phyloP scores from a whole-genome alignment of 2,113 vertebrate species.

The Barnardius zonarius region DNA sequence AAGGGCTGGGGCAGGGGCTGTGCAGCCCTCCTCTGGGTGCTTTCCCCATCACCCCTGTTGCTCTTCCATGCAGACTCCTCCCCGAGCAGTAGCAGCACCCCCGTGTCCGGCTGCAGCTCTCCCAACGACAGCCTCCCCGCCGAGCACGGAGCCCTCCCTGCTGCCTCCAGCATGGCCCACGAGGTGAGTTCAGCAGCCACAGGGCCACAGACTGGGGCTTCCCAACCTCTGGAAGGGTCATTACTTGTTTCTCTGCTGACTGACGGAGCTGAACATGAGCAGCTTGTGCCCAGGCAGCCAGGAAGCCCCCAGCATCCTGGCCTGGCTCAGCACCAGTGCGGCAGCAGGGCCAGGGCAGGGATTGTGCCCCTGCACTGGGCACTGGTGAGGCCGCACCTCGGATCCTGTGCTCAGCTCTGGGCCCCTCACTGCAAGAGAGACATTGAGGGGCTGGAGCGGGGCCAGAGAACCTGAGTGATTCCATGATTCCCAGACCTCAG shows the following conservation, averaged over 20 bases:
- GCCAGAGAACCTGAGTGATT: too few species aligned
- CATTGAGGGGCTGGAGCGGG: too few species aligned
- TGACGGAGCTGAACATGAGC: not conserved
- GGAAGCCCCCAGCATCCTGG: not conserved
- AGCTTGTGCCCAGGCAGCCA: not conserved
- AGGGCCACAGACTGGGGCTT: not conserved
- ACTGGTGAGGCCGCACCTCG: not conserved
- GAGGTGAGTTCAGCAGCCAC: conserved; percentile 74
- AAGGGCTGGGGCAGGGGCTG: not conserved
- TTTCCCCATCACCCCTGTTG: not conserved
- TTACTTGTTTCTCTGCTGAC: not conserved
- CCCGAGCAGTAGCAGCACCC: conserved; percentile 88
- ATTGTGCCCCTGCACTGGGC: not conserved
- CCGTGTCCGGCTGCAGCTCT: conserved; percentile 87
- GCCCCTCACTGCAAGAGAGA: not conserved
- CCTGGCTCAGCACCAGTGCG: not conserved
- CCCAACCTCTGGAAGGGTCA: not conserved
- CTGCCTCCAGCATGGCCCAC: conserved; percentile 50
- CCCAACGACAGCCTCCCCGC: conserved; percentile 87
- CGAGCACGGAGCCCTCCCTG: conserved; percentile 74
- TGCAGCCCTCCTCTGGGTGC: too few species aligned
- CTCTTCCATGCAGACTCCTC: conserved; percentile 80
- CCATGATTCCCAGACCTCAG: not conserved
- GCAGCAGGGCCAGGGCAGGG: not conserved
- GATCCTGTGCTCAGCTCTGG: too few species aligned